A percentile compares a stretch with the other conserved stretches of the same genome.
Conservation (phyloP, 1,140 invertebrate species). For the Drosophila punjabiensis region DNA sequence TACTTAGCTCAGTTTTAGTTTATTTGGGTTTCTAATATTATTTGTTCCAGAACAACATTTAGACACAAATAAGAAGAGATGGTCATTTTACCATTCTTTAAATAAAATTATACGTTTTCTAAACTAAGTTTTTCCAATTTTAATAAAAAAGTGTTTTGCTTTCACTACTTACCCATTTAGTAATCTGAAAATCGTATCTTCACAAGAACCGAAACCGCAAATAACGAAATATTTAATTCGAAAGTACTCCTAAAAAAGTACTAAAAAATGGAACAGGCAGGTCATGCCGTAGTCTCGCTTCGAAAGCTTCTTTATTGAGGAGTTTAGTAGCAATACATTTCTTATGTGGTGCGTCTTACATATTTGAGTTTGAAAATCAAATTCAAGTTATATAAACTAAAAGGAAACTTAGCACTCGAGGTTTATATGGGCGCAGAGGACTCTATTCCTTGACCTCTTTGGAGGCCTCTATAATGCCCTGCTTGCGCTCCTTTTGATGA, state of each 20-base stretch:
- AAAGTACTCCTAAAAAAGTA: neutral
- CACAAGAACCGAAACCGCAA: neutral
- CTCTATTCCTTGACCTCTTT: slow-evolving; percentile 71
- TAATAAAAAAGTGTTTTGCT: neutral
- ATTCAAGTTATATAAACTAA: slow-evolving; percentile 35
- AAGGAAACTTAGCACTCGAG: slow-evolving; percentile 51
- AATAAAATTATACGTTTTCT: no score
- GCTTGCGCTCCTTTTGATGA: slow-evolving; percentile 86
- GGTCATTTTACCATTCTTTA: no score
- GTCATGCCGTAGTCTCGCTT: slow-evolving; percentile 47
- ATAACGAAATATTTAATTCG: neutral
- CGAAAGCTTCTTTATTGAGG: slow-evolving; percentile 64
- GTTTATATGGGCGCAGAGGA: neutral
- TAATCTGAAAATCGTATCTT: neutral
- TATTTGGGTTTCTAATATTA: no score
- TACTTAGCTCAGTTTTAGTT: no score
- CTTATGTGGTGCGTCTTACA: slow-evolving; percentile 14
- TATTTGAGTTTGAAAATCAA: slow-evolving; percentile 41
- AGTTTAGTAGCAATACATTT: slow-evolving; percentile 10
- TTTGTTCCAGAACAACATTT: no score
- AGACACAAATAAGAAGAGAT: no score
- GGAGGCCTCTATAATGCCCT: slow-evolving; percentile 86
- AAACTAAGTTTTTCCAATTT: no score
- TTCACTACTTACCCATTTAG: slow-evolving; percentile 1
- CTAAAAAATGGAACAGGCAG: slow-evolving; percentile 3